Percentiles rank a stretch among this genome's conserved stretches.
These are phyloP conservation scores for Acromyrmex echinatior DNA, from an alignment of 1,140 invertebrate species.

Conservation along the genomic window DNA sequence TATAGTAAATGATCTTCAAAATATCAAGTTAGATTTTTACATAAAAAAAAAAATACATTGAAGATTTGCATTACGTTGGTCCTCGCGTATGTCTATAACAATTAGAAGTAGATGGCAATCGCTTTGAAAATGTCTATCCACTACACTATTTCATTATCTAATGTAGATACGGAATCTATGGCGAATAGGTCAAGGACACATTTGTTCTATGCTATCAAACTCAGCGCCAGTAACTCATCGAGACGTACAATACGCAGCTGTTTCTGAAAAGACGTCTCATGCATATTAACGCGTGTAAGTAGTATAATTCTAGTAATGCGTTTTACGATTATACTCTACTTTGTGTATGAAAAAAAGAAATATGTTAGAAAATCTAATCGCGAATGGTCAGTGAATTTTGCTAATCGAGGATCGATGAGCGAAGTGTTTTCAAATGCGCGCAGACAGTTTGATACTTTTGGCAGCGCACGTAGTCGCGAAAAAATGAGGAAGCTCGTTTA, in stretches of 20 bases:
- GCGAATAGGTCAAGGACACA: slow-evolving; percentile 17
- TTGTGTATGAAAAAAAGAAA: neutral
- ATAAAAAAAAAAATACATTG: neutral
- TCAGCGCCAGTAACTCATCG: neutral
- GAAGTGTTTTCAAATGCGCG: slow-evolving; percentile 42
- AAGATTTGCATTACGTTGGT: neutral
- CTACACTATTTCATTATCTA: neutral
- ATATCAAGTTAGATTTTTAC: slow-evolving; percentile 10
- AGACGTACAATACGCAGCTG: slow-evolving; percentile 13
- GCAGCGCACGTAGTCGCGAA: slow-evolving; percentile 55
- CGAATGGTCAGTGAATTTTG: neutral
- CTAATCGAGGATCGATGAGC: slow-evolving; percentile 56
- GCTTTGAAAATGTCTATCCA: neutral
- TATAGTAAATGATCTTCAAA: neutral
- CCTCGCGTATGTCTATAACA: neutral
- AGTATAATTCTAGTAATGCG: neutral
- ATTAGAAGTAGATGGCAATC: neutral
- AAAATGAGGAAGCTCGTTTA: slow-evolving; percentile 79
- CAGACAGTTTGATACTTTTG: slow-evolving; percentile 62
- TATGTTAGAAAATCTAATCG: neutral
- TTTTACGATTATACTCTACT: neutral
- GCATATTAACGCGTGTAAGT: neutral
- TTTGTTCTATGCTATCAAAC: slow-evolving; percentile 4
- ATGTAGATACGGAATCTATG: neutral
- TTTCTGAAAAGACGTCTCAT: neutral